Evolutionary conservation across 1,140 invertebrate species (phyloP).

Genomic region (Drosophila pectinifera): DNA sequence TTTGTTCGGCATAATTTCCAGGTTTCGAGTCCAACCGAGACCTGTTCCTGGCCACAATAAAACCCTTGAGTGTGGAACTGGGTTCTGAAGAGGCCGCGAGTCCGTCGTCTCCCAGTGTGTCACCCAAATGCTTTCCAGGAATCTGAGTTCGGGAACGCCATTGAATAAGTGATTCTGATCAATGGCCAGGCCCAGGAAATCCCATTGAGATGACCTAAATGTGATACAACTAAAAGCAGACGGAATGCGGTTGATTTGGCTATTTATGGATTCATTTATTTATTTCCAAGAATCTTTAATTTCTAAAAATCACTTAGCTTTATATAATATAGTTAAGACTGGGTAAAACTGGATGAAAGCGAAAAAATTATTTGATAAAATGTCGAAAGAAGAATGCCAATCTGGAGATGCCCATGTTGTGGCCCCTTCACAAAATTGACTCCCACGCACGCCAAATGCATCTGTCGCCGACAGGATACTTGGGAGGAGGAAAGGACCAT

Average conservation of each 20-base stretch:
- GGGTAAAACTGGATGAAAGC: no score
- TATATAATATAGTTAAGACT: no score
- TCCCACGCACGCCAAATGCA: conserved; percentile 77
- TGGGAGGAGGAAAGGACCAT: conserved; percentile 6
- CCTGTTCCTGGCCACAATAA: conserved; percentile 36
- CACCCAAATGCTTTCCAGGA: conserved; percentile 55
- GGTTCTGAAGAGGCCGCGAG: conserved; percentile 64
- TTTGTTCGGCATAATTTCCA: conserved; percentile 59
- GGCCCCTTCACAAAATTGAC: conserved; percentile 58
- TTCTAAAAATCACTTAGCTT: no score
- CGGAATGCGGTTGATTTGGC: conserved; percentile 28
- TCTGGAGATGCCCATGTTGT: conserved; percentile 27
- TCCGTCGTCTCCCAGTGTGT: conserved; percentile 26
- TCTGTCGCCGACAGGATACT: conserved; percentile 44
- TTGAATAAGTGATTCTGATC: conserved; percentile 54
- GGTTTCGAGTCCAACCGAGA: conserved; percentile 38
- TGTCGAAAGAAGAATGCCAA: no score
- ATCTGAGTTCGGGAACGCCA: conserved; percentile 23
- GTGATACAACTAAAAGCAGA: conserved; percentile 31
- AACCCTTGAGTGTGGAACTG: conserved; percentile 30
- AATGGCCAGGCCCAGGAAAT: conserved; percentile 31
- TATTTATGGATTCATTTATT: conserved; percentile 51
- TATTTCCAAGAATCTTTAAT: conserved; percentile 28
- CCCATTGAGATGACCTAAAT: conserved; percentile 47
- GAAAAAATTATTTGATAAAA: no score